Evolutionary conservation across 2,797 vertebrate species (phyloP), one percentile per base, ranked within the genome.

Genomic region (Galaxias olidus): DNA sequence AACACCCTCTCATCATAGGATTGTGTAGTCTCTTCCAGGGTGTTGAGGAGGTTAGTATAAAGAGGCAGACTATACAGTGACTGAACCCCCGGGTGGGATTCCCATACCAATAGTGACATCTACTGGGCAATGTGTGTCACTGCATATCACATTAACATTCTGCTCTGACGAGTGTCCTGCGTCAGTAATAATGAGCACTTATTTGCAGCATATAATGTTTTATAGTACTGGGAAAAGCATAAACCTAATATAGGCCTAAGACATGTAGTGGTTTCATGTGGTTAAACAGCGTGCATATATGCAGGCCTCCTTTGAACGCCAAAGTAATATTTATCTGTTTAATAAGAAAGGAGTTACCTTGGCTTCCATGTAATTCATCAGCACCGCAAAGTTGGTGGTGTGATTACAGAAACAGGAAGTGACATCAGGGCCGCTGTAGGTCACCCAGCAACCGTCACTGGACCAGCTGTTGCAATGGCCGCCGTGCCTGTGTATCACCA

Each of bases 381-480:
- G 76, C 56, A 93, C 88, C 13, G 92, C 92, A 81, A 93, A 94
- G 80, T 93, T 93, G 65, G 92, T 94, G 64, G 92, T 94, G 79
- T 94, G 93, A 85, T 91, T 92, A 80, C 93, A 94, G 9, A 81
- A 73, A 77, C 92, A 94, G 60, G 89, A 88, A n/a, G 87, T 92
- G 64, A 79, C 67, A 40, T 77, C 77, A 47, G 89, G 70, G 67
- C 70, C 63, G 0, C 71, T 70, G 59, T 79, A 72, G 18, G 83
- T 84, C 68, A 92, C 81, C 42, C 67, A 70, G 75, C 92, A 94
- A 42, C 91, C 92, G 50, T 89, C 86, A 54, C 64, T 89, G 77
- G 92, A 93, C 93, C 93, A 93, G 68, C 84, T 69, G 30, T 60
- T 87, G 44, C 69, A 45, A 52, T 74, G 76, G 60, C 56, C 73